A percentile compares a stretch with the other conserved stretches of the same genome.
Conservation (phyloP, 1,140 invertebrate species). For the Drosophila orosa region DNA sequence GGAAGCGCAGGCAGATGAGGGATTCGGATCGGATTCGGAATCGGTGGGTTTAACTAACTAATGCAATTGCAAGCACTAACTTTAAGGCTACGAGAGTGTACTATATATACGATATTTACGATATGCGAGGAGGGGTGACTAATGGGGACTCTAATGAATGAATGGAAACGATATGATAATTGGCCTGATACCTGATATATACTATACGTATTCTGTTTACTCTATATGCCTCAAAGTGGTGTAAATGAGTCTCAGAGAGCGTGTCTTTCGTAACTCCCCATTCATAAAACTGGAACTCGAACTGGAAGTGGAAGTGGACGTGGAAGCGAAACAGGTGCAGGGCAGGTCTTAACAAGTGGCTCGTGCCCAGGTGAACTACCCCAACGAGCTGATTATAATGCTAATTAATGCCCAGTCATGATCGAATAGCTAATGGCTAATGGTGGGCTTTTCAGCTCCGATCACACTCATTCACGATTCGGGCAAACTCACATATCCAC, state of each 20-base stretch:
- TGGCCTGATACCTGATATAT: slow-evolving; percentile 42
- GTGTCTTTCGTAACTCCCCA: slow-evolving; percentile 50
- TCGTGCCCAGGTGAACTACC: slow-evolving; percentile 79
- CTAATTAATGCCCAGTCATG: slow-evolving; percentile 68
- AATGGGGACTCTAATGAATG: slow-evolving; percentile 56
- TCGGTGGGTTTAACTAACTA: slow-evolving; percentile 38
- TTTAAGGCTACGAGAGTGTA: slow-evolving; percentile 17
- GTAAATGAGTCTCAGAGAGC: slow-evolving; percentile 46
- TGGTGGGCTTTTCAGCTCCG: slow-evolving; percentile 30
- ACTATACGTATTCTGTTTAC: slow-evolving; percentile 13
- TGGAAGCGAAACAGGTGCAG: slow-evolving; percentile 57
- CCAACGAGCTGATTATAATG: slow-evolving; percentile 67
- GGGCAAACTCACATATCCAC: slow-evolving; percentile 23
- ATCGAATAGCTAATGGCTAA: slow-evolving; percentile 21
- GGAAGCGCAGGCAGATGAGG: slow-evolving; percentile 47
- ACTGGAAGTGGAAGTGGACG: background rate
- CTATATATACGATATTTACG: slow-evolving; percentile 9
- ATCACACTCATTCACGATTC: slow-evolving; percentile 54
- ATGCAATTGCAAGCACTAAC: slow-evolving; percentile 40
- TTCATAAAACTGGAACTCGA: slow-evolving; percentile 38
- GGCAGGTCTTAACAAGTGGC: slow-evolving; percentile 68
- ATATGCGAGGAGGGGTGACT: slow-evolving; percentile 36
- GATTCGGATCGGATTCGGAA: slow-evolving; percentile 21
- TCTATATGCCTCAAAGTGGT: slow-evolving; percentile 4
- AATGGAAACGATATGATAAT: slow-evolving; percentile 57